phyloP scores from a whole-genome alignment of 1,140 invertebrate genomes.

The Phymastichus coffea region DNA sequence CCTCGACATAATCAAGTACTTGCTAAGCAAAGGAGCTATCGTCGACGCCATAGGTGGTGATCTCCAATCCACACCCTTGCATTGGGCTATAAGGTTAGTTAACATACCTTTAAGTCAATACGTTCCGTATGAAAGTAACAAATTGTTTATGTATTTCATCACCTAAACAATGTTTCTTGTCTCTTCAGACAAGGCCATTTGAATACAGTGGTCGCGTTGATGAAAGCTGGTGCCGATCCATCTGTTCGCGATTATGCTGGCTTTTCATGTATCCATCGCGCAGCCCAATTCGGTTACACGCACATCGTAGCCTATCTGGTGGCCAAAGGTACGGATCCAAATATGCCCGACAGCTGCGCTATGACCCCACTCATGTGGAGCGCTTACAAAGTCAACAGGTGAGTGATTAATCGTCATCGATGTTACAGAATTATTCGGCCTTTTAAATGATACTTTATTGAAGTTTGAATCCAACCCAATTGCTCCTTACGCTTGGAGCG shows the following conservation, averaged over 20 bases:
- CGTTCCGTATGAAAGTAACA: background rate
- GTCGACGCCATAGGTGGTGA: constrained; percentile 96
- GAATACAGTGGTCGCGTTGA: constrained; percentile 84
- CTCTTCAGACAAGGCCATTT: constrained; percentile 93
- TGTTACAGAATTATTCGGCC: no score
- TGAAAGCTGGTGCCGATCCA: constrained; percentile 93
- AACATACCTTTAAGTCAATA: constrained; percentile 4
- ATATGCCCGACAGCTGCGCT: constrained; percentile 83
- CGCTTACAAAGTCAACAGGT: constrained; percentile 73
- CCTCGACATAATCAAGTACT: constrained; percentile 87
- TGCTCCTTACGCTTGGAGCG: constrained; percentile 92
- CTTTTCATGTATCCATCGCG: constrained; percentile 92
- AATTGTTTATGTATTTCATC: background rate
- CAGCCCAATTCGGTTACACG: constrained; percentile 96
- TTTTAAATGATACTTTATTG: no score
- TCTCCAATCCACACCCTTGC: constrained; percentile 90
- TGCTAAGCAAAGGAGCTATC: constrained; percentile 81
- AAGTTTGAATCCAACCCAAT: constrained; percentile 86
- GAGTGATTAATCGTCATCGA: constrained; percentile 21
- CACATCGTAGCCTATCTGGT: constrained; percentile 95
- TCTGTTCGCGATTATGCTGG: constrained; percentile 93
- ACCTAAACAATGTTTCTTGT: background rate
- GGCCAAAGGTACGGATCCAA: constrained; percentile 90
- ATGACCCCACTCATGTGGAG: constrained; percentile 99
- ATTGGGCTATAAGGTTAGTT: constrained; percentile 88